Base-by-base conservation (phyloP, 1,140 invertebrate genomes). In the Pteromalus puparum region DNA sequence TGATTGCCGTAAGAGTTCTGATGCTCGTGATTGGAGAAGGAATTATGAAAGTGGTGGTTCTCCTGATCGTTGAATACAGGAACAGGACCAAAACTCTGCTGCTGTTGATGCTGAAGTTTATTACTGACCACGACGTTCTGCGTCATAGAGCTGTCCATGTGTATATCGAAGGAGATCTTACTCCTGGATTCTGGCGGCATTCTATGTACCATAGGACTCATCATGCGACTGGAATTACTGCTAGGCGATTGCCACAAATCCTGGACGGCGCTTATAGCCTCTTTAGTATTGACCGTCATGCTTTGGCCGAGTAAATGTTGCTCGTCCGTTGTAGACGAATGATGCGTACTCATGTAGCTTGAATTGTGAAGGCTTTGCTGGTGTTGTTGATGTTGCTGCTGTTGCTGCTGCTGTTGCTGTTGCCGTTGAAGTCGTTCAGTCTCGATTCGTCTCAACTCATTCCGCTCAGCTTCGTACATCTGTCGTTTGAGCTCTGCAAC, bases 211-310 rank as follows among this genome's bases (percentile, higher is more conserved):
- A 92, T 87, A 1, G 89, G 85, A 61, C 83, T 89, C 84, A 91
- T 86, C 72, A 90, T 79, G 18, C 87, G 85, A 61, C 81, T 76
- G 24, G 73, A 13, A 68, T 70, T 73, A 70, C 77, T 73, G 48
- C 67, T 74, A 1, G 92, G 91, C 1, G 92, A 93, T 53, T 91
- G 91, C 92, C 92, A 93, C 42, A 93, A 86, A 72, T 90, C 87
- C 81, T 92, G 91, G 9, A 93, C 90, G 1, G 90, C 90, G 2
- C 91, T 91, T 81, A 92, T 89, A 7, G 92, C 94, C 87, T 95
- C 94, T 82, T 95, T 95, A 1, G 95, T 95, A 83, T 95, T 95
- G 2, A 95, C 93, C 38, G 94, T 95, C 61, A 95, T 93, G 80
- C 92, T 93, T 76, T 92, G 91, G 2, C 91, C 89, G 6, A 92